phyloP scores from a whole-genome alignment of 1,140 invertebrate species.

The Laodelphax striatellus region DNA sequence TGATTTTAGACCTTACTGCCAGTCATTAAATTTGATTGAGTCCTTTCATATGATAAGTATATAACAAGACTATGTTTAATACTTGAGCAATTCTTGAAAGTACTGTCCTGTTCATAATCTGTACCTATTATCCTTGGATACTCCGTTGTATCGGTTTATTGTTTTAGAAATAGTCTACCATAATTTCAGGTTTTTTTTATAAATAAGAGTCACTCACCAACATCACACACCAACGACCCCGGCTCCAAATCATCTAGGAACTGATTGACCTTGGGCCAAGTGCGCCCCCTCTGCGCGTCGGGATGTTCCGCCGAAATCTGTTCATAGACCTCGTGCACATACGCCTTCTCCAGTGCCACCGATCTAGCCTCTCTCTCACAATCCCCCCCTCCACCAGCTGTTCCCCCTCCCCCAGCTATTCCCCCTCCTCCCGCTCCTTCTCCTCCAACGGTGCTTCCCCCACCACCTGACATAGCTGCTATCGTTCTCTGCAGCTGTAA shows the following conservation, averaged over 20 bases:
- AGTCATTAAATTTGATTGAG: too few species aligned
- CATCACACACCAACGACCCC: slow-evolving; percentile 83
- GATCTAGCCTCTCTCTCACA: slow-evolving; percentile 55
- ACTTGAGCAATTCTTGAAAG: too few species aligned
- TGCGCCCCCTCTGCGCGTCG: slow-evolving; percentile 35
- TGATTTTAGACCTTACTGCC: too few species aligned
- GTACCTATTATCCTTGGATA: too few species aligned
- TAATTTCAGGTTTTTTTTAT: too few species aligned
- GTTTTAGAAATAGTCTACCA: too few species aligned
- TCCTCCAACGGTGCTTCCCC: slow-evolving; percentile 1
- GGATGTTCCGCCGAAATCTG: slow-evolving; percentile 51
- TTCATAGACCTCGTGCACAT: slow-evolving; percentile 91
- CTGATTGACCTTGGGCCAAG: slow-evolving; percentile 73
- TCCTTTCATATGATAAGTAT: too few species aligned
- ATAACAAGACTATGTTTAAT: too few species aligned
- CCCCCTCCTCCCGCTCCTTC: slow-evolving; percentile 9
- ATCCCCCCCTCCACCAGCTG: slow-evolving; percentile 8
- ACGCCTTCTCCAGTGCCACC: slow-evolving; percentile 81
- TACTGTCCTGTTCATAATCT: too few species aligned
- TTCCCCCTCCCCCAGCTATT: slow-evolving; percentile 25
- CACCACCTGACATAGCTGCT: not conserved
- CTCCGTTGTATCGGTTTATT: too few species aligned
- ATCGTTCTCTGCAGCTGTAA: not conserved
- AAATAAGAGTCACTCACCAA: slow-evolving; percentile 48
- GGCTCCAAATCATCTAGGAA: slow-evolving; percentile 81